Evolutionary conservation across 2,113 vertebrate species (phyloP), one percentile per base, ranked within the genome.

Genomic region (Megatriorchis doriae): DNA sequence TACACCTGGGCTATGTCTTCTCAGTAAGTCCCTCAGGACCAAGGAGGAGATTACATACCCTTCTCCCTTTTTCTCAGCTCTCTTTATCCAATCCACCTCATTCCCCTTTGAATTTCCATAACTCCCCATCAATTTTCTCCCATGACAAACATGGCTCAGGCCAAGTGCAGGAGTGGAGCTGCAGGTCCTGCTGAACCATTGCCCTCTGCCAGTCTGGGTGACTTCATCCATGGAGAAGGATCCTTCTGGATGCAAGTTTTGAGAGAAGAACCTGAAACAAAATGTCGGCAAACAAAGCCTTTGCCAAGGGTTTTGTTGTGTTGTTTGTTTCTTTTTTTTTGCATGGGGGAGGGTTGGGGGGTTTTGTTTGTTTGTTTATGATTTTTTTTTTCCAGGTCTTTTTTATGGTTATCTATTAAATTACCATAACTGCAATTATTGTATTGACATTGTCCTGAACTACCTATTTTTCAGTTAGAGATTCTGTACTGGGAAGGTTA

Each of bases 271-370:
- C 22, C 31, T 65, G 63, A 81, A 88, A 63, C 4, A 72, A 73
- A 81, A 55, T 29, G 16, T 19, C 10, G 27, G 32, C 5, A 42
- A 58, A 56, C 6, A 72, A 80, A n/a, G 6, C 13, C 55, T 47
- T 5, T 25, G 11, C 5, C 8, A 52, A 56, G 25, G 27, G 3
- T 9, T 77, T 68, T 53, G 15, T 3, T 7, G 5, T 31, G 4
- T 34, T 13, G 40, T 42, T 42, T 40, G 40, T 40, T 40, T 40
- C 40, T 40, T 11, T 43, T 11, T 1, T 53, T 40, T 34, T 68
- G 3, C 8, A 13, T 1, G 1, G 15, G 6, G 3, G 4, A 50
- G 32, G 3, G 8, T 18, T 47, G 27, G 8, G 10, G 16, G 4
- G 11, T 31, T 82, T 78, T 43, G 16, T 17, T 56, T 67, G 7